These are phyloP conservation scores for Heliconius hermathena DNA, from an alignment of 1,140 invertebrate genomes.

Conservation along the genomic window DNA sequence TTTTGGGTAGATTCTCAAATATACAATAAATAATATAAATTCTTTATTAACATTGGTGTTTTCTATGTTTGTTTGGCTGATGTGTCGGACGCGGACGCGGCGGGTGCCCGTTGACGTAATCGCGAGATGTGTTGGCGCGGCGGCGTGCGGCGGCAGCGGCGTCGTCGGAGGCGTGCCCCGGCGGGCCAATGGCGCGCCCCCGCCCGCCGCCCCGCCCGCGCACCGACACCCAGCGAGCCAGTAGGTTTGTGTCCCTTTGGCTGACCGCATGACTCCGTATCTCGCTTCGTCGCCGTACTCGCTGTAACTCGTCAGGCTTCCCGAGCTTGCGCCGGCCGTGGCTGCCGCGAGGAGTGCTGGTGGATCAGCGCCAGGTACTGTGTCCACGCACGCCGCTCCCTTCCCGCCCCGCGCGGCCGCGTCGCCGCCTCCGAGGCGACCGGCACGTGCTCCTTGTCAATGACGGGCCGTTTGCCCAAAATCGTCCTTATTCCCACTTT, in stretches of 20 bases:
- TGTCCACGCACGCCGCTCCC: constrained; percentile 52
- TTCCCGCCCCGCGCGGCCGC: constrained; percentile 43
- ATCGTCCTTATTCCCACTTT: constrained; percentile 38
- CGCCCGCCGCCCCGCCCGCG: constrained; percentile 67
- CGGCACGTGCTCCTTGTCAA: constrained; percentile 60
- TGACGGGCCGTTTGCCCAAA: constrained; percentile 59
- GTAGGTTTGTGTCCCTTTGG: constrained; percentile 83
- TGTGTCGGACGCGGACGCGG: not conserved
- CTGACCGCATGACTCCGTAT: constrained; percentile 83
- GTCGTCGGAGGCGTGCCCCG: constrained; percentile 72
- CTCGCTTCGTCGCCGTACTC: constrained; percentile 80
- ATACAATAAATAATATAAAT: too few species aligned
- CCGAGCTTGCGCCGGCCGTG: constrained; percentile 64
- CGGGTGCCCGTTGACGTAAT: constrained; percentile 26
- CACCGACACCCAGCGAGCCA: constrained; percentile 71
- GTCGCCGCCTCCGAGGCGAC: constrained; percentile 51
- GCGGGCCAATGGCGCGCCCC: constrained; percentile 73
- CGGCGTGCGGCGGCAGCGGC: constrained; percentile 47
- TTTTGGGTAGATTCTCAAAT: too few species aligned
- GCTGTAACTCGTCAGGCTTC: constrained; percentile 75
- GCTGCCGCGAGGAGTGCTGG: constrained; percentile 55
- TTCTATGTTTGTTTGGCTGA: not conserved
- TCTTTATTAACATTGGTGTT: too few species aligned
- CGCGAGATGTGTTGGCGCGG: constrained; percentile 46
- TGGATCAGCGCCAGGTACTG: constrained; percentile 70